These are phyloP conservation scores for Catharus bicknelli DNA, from an alignment of 2,113 vertebrate genomes.

Conservation along the genomic window DNA sequence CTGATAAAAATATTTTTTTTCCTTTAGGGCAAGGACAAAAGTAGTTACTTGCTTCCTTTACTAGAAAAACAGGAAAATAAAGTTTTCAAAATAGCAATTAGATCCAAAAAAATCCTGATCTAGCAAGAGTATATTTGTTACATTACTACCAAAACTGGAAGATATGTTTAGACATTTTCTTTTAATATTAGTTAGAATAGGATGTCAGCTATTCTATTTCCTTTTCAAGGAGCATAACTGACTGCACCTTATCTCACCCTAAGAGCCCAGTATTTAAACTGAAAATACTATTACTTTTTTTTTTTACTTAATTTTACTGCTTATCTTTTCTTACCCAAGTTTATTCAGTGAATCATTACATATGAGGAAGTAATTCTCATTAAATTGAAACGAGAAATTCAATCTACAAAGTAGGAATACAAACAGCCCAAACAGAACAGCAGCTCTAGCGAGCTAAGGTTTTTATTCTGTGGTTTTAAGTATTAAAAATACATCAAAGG, in stretches of 20 bases:
- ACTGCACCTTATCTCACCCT: not conserved
- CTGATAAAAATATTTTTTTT: not conserved
- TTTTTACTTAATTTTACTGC: not conserved
- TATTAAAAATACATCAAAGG: not conserved
- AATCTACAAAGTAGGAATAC: not conserved
- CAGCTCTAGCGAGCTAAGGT: not conserved
- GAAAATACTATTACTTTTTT: not conserved
- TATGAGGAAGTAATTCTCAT: not conserved
- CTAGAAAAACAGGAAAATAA: slow-evolving; percentile 27
- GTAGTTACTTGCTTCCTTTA: slow-evolving; percentile 2
- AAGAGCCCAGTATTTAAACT: not conserved
- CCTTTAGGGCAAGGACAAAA: not conserved
- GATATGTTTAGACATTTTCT: not conserved
- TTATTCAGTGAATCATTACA: not conserved
- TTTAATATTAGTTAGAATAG: not conserved
- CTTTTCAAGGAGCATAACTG: not conserved
- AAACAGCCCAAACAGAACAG: not conserved
- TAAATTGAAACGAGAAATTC: not conserved
- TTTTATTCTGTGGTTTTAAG: not conserved
- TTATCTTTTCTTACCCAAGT: not conserved
- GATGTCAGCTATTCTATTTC: not conserved
- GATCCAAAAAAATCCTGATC: fast-evolving
- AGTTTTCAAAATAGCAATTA: not conserved
- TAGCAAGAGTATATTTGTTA: not conserved
- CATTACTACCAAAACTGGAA: not conserved